phyloP scores from a whole-genome alignment of 2,888 invertebrate species.

The Andrena minutula region DNA sequence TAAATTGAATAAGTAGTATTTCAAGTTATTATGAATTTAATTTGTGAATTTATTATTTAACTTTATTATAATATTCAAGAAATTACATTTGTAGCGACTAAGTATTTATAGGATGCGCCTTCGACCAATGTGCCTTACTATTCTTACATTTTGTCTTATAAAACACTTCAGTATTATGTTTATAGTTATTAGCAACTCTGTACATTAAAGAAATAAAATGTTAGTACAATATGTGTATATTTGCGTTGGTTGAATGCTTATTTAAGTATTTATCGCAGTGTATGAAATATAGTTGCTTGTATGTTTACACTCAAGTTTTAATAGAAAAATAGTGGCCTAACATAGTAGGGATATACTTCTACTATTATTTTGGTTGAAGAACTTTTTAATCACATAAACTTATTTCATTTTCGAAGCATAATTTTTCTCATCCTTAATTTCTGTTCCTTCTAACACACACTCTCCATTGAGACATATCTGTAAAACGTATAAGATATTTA shows the following conservation, averaged over 20 bases:
- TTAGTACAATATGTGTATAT: too few species aligned
- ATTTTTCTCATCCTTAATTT: conserved; percentile 34
- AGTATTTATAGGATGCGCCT: too few species aligned
- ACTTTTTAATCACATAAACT: neutral
- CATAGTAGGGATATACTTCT: neutral
- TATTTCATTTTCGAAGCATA: neutral
- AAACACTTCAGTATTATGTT: too few species aligned
- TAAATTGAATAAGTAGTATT: neutral
- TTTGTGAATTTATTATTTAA: neutral
- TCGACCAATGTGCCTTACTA: too few species aligned
- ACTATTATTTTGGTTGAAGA: neutral
- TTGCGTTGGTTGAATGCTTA: neutral
- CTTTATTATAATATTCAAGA: neutral
- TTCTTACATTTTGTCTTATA: too few species aligned
- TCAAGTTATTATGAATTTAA: neutral
- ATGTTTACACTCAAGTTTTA: neutral
- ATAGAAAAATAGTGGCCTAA: neutral
- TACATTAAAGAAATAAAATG: too few species aligned
- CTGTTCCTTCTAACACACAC: conserved; percentile 89
- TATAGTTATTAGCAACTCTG: too few species aligned
- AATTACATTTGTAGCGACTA: neutral
- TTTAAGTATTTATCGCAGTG: conserved; percentile 10
- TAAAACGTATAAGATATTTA: conserved; percentile 77
- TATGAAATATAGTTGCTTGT: neutral
- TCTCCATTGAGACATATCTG: conserved; percentile 95